These are phyloP conservation scores for Pelmatolapia mariae DNA, from an alignment of 2,113 vertebrate species.

Conservation along the genomic window DNA sequence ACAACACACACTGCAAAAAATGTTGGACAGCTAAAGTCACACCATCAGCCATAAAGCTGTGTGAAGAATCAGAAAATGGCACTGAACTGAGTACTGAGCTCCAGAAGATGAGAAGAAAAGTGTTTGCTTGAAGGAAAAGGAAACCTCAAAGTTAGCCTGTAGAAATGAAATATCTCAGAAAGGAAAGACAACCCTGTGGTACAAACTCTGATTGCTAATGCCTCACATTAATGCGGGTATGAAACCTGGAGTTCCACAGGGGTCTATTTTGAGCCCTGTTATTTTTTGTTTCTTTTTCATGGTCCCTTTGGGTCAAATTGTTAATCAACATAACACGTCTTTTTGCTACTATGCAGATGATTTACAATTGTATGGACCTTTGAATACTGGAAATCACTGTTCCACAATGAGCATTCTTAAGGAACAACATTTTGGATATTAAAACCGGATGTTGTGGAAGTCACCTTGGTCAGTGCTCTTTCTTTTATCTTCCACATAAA, in stretches of 20 bases:
- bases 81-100: background rate
- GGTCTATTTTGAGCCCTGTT: background rate
- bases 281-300: background rate
- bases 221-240: background rate
- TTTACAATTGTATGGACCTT: background rate
- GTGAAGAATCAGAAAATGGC: background rate
- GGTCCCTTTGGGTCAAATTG: background rate
- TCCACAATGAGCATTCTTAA: background rate
- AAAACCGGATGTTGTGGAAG: background rate
- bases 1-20: constrained; percentile 41
- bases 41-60: background rate
- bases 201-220: background rate
- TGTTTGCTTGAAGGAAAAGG: background rate
- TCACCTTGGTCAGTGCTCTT: background rate
- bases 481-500: background rate
- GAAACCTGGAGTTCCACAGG: background rate
- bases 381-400: background rate
- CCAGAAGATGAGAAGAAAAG: background rate
- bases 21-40: background rate
- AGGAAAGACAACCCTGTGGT: background rate
- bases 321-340: background rate
- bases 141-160: background rate
- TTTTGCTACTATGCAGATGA: background rate
- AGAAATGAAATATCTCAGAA: background rate
- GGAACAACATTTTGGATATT: background rate